phyloP scores from a whole-genome alignment of 2,797 vertebrate species.

The Spinus olivaceus region DNA sequence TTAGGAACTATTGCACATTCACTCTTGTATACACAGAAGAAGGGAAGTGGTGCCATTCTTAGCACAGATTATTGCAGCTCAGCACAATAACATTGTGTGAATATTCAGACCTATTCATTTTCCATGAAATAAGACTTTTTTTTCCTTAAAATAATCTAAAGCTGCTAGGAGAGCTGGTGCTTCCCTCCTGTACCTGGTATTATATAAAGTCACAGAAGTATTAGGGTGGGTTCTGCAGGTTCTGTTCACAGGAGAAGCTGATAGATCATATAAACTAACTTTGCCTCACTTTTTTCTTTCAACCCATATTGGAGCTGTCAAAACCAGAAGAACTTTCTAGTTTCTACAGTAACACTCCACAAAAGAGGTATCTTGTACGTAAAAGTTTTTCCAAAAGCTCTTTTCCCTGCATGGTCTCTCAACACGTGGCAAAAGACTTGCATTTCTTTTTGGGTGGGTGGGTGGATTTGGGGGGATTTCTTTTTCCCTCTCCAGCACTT shows the following conservation, averaged over 20 bases:
- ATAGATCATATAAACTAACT: rapidly evolving
- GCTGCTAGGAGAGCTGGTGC: background rate
- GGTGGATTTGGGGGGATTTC: background rate
- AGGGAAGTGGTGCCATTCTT: background rate
- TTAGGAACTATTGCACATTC: background rate
- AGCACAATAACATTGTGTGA: background rate
- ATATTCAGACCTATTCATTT: background rate
- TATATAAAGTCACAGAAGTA: background rate
- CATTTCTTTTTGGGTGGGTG: background rate
- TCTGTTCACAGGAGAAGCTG: background rate
- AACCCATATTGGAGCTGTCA: background rate
- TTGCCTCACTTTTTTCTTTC: background rate
- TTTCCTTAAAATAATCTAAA: background rate
- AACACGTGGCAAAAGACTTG: background rate
- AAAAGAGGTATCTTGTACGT: background rate
- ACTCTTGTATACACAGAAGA: rapidly evolving
- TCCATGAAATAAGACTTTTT: background rate
- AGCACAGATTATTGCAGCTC: background rate
- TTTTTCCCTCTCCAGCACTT: background rate
- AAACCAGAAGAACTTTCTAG: background rate
- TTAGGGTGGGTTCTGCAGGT: background rate
- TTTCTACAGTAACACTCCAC: background rate
- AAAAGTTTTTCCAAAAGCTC: background rate
- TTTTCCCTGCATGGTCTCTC: background rate
- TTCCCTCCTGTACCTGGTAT: background rate